Base-by-base conservation (phyloP, 2,797 vertebrate species). In the Falco rusticolus region DNA sequence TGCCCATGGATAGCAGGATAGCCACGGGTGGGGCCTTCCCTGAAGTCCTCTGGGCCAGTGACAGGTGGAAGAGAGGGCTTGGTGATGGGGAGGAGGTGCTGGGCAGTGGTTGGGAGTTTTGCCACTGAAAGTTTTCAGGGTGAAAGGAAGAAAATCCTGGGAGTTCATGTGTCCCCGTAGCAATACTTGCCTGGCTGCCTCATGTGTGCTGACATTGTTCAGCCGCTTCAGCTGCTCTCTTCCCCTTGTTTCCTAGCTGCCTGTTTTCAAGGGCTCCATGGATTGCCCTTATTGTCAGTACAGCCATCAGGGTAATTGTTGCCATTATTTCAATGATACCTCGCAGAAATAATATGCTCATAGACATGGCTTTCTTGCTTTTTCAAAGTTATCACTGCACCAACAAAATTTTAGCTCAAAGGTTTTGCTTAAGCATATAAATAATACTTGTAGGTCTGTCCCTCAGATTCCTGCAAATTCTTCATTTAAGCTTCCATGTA, bases 381-480 rank as follows among this genome's bases (percentile, higher is more conserved):
- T 50, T 95, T 95, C 88, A 95, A 93, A 92, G 90, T 85, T 81
- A 60, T 80, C 50, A 71, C n/a, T 68, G 28, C 6, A 4, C 53
- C 81, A 56, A 92, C 57, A 63, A 61, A 94, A 89, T 83, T 94
- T 85, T 69, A 87, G 50, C 94, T 89, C 81, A 72, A 80, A 95
- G 66, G 34, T 59, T 95, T 94, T 95, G n/a, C 78, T 94, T 90
- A 70, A 85, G 28, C 68, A 19, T 47, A 56, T 47, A 87, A 90
- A 87, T 68, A 61, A 39, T 72, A 88, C 92, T 96, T 96, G 96
- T 94, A 95, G 94, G 94, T 97, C 82, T 97, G 94, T 92, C 95
- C 96, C 74, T 97, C 96, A 95, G 79, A 91, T 93, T 96, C 94
- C 97, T 97, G 91, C 89, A 97, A 98, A 97, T 97, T 97, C 87